phyloP scores from a whole-genome alignment of 2,113 vertebrate species.

The Oryctolagus cuniculus region DNA sequence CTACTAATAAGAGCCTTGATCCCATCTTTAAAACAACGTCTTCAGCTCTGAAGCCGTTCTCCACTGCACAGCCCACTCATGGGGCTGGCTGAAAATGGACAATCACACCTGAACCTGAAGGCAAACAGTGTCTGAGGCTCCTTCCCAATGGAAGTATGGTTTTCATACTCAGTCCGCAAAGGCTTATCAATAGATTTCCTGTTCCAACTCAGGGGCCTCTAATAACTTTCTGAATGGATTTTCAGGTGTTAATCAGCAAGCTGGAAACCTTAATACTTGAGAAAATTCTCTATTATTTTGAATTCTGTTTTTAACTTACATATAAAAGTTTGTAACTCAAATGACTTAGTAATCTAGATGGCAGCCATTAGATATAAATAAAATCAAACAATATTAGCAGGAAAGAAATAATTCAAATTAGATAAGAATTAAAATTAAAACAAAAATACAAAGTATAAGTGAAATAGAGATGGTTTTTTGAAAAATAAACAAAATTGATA shows the following conservation, averaged over 20 bases:
- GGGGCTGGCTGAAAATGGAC: not conserved
- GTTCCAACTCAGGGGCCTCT: not conserved
- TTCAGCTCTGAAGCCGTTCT: not conserved
- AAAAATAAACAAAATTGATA: no score
- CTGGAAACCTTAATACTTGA: not conserved
- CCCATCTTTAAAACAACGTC: not conserved
- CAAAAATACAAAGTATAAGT: no score
- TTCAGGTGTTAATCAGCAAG: not conserved
- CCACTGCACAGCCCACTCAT: not conserved
- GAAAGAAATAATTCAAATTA: no score
- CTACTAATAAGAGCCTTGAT: not conserved
- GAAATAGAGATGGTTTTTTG: no score
- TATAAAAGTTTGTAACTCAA: not conserved
- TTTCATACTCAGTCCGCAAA: not conserved
- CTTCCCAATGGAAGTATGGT: not conserved
- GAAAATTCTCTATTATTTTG: slow-evolving; percentile 1
- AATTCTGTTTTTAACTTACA: slow-evolving; percentile 40
- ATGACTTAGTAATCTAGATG: not conserved
- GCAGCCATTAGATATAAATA: not conserved
- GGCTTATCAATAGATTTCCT: not conserved
- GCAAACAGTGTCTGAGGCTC: not conserved
- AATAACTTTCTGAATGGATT: not conserved
- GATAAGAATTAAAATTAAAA: no score
- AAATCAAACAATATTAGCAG: not conserved
- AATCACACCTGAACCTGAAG: not conserved